phyloP scores from a whole-genome alignment of 2,888 invertebrate species.

The Pheosia gnoma region DNA sequence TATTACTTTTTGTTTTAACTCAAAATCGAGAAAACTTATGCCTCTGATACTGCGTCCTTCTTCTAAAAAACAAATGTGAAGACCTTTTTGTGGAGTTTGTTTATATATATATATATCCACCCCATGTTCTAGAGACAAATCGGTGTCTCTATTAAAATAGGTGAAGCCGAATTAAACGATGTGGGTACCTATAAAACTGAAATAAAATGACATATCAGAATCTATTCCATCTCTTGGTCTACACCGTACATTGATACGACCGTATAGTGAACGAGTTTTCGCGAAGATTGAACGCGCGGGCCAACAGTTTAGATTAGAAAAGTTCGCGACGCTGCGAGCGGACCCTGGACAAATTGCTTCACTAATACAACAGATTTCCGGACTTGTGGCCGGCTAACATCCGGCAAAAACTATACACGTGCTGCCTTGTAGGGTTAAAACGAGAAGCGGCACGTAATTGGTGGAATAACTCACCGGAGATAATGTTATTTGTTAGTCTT shows the following conservation, averaged over 20 bases:
- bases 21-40: too few species aligned
- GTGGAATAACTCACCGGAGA: slow-evolving; percentile 32
- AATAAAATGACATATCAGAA: too few species aligned
- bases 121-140: too few species aligned
- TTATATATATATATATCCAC: too few species aligned
- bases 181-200: too few species aligned
- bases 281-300: slow-evolving; percentile 66
- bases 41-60: too few species aligned
- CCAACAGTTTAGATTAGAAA: slow-evolving; percentile 81
- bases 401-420: slow-evolving; percentile 60
- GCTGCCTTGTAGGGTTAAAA: slow-evolving; percentile 25
- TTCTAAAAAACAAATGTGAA: too few species aligned
- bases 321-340: slow-evolving; percentile 64
- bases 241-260: slow-evolving; percentile 27
- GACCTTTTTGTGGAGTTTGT: too few species aligned
- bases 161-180: too few species aligned
- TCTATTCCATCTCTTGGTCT: neutral
- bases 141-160: too few species aligned
- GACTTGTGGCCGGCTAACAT: slow-evolving; percentile 52
- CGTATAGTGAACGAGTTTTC: slow-evolving; percentile 50
- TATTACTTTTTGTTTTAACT: too few species aligned
- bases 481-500: slow-evolving; percentile 24
- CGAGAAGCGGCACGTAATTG: slow-evolving; percentile 28
- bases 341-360: slow-evolving; percentile 76
- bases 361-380: slow-evolving; percentile 79